Base-by-base conservation (phyloP, 2,113 vertebrate species). In the Edolisoma coerulescens region DNA sequence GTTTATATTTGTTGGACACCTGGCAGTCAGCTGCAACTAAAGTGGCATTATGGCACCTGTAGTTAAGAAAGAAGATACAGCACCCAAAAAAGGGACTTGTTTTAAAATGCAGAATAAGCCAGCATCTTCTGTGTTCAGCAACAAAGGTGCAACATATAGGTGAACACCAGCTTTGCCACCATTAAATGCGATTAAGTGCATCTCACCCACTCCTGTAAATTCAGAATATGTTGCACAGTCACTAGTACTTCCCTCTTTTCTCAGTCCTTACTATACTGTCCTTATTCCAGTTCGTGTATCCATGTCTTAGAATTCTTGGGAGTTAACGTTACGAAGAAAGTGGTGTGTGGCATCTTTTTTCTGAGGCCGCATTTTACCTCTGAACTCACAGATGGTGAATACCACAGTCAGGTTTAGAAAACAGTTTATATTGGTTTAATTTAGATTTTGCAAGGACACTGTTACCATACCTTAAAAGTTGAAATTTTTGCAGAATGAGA, bases 171-270 rank as follows among this genome's bases (percentile, higher is more conserved):
- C 22, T 80, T 88, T 78, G 5, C 7, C 16, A 22, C 6, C 12
- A 28, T 8, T 12, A 10, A 17, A 9, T 44, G 18, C 0, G 0
- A 35, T 3, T 27, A 27, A n/a, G 13, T 32, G 5, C 2, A 8
- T 33, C n/a, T 70, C 39, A 59, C 42, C 7, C 5, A 11, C 14
- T 22, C 23, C 23, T 42, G 6, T 39, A 77, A 57, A 61, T 32
- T 39, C 1, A 20, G 14, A 47, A 13, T 68, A 10, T 19, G 9
- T 53, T 89, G n/a, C 42, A 7, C 33, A 37, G 41, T 18, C 30
- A 44, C 11, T 17, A 12, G 21, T 63, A 49, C n/a, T 68, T 37
- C 9, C 10, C 16, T 56, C 17, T 69, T 70, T 80, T 65, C 45
- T 76, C 16, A 9, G 5, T 60, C 13, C 15, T 71, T 53, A 17